Evolutionary conservation across 2,888 invertebrate species (phyloP).

Genomic region (Emesis castigata): DNA sequence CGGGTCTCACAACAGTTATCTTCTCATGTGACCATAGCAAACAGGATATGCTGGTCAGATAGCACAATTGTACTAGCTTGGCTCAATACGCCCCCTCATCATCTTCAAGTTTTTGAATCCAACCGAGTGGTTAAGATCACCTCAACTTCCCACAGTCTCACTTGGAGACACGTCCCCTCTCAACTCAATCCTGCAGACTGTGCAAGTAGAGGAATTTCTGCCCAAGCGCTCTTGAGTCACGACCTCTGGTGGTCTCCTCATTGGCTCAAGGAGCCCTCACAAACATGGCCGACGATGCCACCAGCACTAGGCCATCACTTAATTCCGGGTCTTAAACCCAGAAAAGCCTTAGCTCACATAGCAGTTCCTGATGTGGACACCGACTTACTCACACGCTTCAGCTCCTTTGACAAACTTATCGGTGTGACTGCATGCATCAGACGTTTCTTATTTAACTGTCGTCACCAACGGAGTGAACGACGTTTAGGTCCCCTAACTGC

Average conservation of each 20-base stretch:
- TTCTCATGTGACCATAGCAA: background rate
- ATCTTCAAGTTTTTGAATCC: background rate
- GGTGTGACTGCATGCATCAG: background rate
- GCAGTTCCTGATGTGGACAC: background rate
- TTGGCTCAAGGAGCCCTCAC: background rate
- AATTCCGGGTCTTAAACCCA: background rate
- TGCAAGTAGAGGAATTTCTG: background rate
- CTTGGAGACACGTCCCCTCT: background rate
- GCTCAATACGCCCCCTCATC: background rate
- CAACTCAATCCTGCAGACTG: background rate
- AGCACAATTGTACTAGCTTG: slow-evolving; percentile 2
- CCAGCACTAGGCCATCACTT: background rate
- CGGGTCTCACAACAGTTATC: background rate
- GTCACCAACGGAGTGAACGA: background rate
- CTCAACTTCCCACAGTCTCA: background rate
- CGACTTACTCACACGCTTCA: background rate
- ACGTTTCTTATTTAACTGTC: background rate
- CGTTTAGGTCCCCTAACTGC: background rate
- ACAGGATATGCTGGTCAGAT: background rate
- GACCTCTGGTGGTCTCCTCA: background rate
- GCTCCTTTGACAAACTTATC: background rate
- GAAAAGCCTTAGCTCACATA: background rate
- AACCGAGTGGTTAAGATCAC: background rate
- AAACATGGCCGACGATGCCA: background rate
- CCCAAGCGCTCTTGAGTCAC: background rate